Conservation (phyloP, 1,140 invertebrate species). For the Drosophila erecta region DNA sequence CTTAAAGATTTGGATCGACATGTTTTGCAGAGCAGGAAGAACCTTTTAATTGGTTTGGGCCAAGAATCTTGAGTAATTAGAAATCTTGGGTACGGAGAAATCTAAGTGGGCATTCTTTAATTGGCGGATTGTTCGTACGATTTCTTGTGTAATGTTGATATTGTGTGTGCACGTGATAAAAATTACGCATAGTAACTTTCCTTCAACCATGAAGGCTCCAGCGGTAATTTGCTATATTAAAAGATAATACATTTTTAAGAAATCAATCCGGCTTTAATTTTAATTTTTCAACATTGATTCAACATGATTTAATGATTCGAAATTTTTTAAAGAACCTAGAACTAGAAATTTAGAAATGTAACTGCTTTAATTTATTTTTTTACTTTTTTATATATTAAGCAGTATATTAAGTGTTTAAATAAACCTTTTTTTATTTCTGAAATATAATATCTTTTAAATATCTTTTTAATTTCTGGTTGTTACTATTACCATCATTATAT, state of each 20-base stretch:
- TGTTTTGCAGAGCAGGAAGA: conserved; percentile 41
- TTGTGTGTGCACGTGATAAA: background rate
- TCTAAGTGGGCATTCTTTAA: conserved; percentile 37
- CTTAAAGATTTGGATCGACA: conserved; percentile 61
- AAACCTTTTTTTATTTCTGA: too few species aligned
- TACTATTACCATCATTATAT: too few species aligned
- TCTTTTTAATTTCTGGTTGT: too few species aligned
- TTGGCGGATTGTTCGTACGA: conserved; percentile 70
- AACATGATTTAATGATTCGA: too few species aligned
- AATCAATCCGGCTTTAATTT: background rate
- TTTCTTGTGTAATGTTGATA: conserved; percentile 59
- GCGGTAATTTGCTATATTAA: background rate
- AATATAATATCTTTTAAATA: too few species aligned
- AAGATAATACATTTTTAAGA: background rate
- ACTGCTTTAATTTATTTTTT: too few species aligned
- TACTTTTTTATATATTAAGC: too few species aligned
- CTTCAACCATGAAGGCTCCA: background rate
- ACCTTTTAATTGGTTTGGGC: conserved; percentile 44
- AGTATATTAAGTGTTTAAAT: too few species aligned
- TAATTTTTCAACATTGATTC: too few species aligned
- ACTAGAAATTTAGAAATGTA: too few species aligned
- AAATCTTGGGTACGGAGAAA: too few species aligned
- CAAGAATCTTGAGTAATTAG: background rate
- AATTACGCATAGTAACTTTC: background rate
- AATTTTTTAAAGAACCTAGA: too few species aligned